These are phyloP conservation scores for Tokudaia muenninki DNA, from an alignment of 2,797 vertebrate species.

Conservation along the genomic window DNA sequence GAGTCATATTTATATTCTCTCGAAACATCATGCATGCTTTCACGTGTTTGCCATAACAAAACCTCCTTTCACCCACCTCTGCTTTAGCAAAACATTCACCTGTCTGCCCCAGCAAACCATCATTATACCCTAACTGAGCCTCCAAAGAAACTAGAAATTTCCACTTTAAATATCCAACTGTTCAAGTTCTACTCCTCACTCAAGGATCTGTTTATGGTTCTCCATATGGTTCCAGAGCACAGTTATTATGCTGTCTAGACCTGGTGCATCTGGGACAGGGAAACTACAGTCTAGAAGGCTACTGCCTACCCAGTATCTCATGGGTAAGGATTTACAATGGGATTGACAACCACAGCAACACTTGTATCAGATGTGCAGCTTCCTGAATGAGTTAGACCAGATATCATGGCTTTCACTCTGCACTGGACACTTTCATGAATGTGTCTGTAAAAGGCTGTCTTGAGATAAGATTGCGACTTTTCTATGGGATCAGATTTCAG, in stretches of 20 bases:
- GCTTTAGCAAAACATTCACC: neutral
- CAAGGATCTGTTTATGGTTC: conserved; percentile 22
- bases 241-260: neutral
- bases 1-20: neutral
- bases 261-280: neutral
- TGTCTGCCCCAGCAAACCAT: neutral
- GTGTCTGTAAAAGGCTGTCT: neutral
- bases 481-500: neutral
- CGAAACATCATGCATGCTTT: neutral
- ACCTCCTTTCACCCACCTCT: neutral
- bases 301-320: neutral
- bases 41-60: neutral
- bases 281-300: neutral
- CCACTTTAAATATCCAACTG: conserved; percentile 35
- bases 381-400: neutral
- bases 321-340: neutral
- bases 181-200: conserved; percentile 18
- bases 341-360: neutral
- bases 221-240: neutral
- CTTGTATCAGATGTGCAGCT: neutral
- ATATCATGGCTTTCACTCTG: neutral
- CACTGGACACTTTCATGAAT: neutral
- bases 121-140: neutral
- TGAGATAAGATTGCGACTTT: neutral
- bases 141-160: neutral